Base-by-base conservation (phyloP, 2,888 invertebrate genomes). In the Isotomurus palustris region DNA sequence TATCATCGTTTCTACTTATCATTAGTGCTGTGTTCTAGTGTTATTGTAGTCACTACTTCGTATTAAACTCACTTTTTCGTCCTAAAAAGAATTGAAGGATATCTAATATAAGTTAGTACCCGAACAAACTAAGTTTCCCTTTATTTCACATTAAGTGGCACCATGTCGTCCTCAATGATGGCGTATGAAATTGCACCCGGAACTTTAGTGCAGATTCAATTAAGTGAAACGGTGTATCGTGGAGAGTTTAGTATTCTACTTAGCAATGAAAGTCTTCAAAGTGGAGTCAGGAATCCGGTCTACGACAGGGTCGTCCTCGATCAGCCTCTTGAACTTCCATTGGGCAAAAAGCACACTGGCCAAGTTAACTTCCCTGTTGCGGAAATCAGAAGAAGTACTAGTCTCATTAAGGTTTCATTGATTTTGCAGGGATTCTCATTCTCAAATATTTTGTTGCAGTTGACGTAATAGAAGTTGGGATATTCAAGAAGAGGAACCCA, bases 361-460 rank as follows among this genome's bases (percentile, higher is more conserved):
- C 19, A 53, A 1, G 55, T 61, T 2, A 45, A 48, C 1, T 53
- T 61, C 14, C 12, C 43, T 4, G 52, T 61, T 21, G 56, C 45
- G 21, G 61, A 64, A 17, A 55, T 64, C 4, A 50, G 56, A 19
- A 58, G 54, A 17, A 17, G 64, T 64, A 62, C 55, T n/a, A n/a
- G n/a, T n/a, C n/a, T n/a, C n/a, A n/a, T n/a, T n/a, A n/a, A 12
- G 32, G 32, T 10, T 12, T 32, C 32, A 32, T 12, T 32, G 8
- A 32, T 32, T 8, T 40, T 40, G 8, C 32, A 32, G 14, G 14
- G 14, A 8, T 8, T 32, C 8, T 32, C 8, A 32, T 32, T 8
- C 14, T 10, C 32, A 32, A 14, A 32, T 32, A 32, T 53, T 14
- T 38, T 29, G 32, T 40, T 40, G n/a, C 52, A 61, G 64, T 59